Base-by-base conservation (phyloP, 2,797 vertebrate genomes). In the Lateolabrax maculatus region DNA sequence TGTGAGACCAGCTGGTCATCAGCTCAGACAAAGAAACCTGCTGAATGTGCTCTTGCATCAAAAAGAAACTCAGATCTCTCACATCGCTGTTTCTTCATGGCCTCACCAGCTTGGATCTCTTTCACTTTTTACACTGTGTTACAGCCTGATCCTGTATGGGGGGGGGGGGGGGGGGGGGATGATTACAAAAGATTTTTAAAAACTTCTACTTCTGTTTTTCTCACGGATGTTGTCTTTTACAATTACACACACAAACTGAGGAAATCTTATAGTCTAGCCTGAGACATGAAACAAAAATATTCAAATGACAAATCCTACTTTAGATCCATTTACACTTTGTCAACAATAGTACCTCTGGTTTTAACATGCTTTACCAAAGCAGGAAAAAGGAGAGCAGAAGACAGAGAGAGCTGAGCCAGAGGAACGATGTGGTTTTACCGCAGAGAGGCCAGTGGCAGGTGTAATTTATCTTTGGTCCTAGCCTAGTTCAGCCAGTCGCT, bases 1-100 rank as follows among this genome's bases (percentile, higher is more conserved):
- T 91, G 92, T 88, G 87, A 83, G 92, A 89, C 92, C 95, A 95
- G 94, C 95, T 95, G 94, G 92, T 94, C 91, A 91, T 91, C 89
- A 83, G 91, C 91, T 92, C 90, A 94, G 86, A 95, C 94, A 95
- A 95, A 95, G 93, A 91, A 92, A 91, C 87, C 89, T 92, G 89
- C 90, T 94, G 90, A 92, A 94, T 90, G 90, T 88, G 88, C 89
- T 94, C 87, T 83, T 74, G 85, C 81, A 95, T 94, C 88, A 90
- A 88, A 92, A 94, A 91, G 84, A 88, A 83, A 79, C 71, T 79
- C 77, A 25, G 46, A 65, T 81, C 82, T 83, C 60, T 75, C 80
- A 75, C 66, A 6, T 13, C 18, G 72, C 65, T 64, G 66, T 80
- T 85, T 82, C 73, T 89, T 80, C 37, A 31, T 31, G 18, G 51